phyloP scores from a whole-genome alignment of 2,888 invertebrate genomes.

The Thumatha senex region DNA sequence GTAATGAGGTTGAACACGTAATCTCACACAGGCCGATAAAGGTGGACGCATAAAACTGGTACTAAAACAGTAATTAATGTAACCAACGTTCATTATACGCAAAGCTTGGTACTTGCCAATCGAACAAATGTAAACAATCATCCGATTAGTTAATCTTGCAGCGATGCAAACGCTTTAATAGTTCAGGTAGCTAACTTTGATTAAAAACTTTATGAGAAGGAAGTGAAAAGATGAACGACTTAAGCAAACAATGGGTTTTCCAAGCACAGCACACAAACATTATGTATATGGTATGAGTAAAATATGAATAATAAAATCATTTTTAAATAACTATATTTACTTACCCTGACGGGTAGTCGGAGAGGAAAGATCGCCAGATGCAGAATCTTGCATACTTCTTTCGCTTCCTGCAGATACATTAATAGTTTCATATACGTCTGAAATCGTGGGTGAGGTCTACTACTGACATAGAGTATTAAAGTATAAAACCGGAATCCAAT shows the following conservation, averaged over 20 bases:
- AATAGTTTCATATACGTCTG: no score
- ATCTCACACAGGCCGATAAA: conserved; percentile 72
- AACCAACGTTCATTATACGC: conserved; percentile 70
- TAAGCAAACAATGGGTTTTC: conserved; percentile 8
- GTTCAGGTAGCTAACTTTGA: conserved; percentile 49
- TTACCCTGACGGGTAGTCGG: no score
- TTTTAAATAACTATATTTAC: no score
- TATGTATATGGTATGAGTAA: no score
- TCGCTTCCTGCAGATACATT: no score
- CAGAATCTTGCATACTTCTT: no score
- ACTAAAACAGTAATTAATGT: conserved; percentile 78
- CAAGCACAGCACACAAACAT: neutral
- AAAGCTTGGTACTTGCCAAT: conserved; percentile 56
- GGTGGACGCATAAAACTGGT: conserved; percentile 66
- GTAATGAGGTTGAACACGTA: conserved; percentile 69
- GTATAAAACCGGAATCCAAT: conserved; percentile 73
- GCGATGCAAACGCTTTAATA: conserved; percentile 50
- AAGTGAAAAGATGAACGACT: conserved; percentile 36
- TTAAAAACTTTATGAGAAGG: conserved; percentile 57
- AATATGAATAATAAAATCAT: no score
- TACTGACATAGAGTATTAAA: conserved; percentile 49
- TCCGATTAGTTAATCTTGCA: conserved; percentile 70
- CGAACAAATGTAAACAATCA: conserved; percentile 71
- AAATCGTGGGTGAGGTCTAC: no score
- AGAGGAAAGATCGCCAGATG: no score